Percentiles rank a stretch among this genome's conserved stretches.
These are phyloP conservation scores for Cyprinodon tularosa DNA, from an alignment of 2,113 vertebrate genomes.

Conservation along the genomic window DNA sequence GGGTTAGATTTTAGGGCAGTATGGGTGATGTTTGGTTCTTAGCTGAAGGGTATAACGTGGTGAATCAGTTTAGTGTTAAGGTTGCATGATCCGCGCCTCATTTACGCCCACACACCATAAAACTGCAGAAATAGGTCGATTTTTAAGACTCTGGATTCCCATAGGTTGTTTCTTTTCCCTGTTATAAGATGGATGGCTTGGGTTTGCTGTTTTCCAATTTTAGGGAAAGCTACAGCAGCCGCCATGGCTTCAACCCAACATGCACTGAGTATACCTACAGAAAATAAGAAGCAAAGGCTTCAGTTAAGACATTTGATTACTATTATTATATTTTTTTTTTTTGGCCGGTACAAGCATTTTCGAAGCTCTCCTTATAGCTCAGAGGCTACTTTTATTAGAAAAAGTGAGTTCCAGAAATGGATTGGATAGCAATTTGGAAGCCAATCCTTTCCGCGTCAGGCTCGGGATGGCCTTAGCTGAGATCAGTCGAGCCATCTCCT, in stretches of 20 bases:
- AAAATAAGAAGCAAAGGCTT: slow-evolving; percentile 9
- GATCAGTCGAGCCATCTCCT: slow-evolving; percentile 64
- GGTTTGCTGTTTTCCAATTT: slow-evolving; percentile 36
- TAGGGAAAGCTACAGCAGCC: slow-evolving; percentile 13
- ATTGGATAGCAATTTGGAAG: slow-evolving; percentile 64
- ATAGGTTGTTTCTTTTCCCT: slow-evolving; percentile 41
- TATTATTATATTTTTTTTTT: slow-evolving; percentile 8
- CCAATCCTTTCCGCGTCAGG: slow-evolving; percentile 61
- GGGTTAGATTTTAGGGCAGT: slow-evolving; percentile 24
- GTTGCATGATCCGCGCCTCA: slow-evolving; percentile 2
- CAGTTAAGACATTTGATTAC: slow-evolving; percentile 12
- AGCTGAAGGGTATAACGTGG: slow-evolving; percentile 3
- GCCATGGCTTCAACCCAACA: slow-evolving; percentile 42
- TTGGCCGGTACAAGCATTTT: slow-evolving; percentile 39
- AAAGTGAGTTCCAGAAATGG: slow-evolving; percentile 60
- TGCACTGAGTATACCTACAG: slow-evolving; percentile 13
- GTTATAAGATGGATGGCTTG: not conserved
- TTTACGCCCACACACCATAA: slow-evolving; percentile 29
- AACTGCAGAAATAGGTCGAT: slow-evolving; percentile 26
- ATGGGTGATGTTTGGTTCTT: slow-evolving; percentile 4
- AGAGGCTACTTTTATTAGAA: slow-evolving; percentile 50
- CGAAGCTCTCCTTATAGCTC: slow-evolving; percentile 41
- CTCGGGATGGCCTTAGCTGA: slow-evolving; percentile 54
- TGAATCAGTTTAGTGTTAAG: slow-evolving; percentile 3
- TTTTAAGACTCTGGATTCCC: slow-evolving; percentile 44